Percentiles rank a stretch among this genome's conserved stretches.
Conservation (phyloP, 2,888 invertebrate species). For the Melitaea athalia region DNA sequence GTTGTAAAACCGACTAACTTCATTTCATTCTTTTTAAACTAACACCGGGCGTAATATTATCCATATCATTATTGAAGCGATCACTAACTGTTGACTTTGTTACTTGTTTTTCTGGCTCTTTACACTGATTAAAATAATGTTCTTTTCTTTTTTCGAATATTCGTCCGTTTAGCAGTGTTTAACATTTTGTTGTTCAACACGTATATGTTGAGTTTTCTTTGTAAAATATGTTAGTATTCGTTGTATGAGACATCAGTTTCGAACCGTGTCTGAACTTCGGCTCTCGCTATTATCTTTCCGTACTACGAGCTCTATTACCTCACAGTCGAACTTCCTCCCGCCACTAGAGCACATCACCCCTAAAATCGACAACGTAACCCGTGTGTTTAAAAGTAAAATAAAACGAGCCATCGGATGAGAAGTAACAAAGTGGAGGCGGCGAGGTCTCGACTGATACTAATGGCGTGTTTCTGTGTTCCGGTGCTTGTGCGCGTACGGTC, state of each 20-base stretch:
- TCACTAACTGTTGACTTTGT: slow-evolving; percentile 69
- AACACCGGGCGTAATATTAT: slow-evolving; percentile 64
- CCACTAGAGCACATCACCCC: not conserved
- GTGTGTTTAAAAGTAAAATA: slow-evolving; percentile 7
- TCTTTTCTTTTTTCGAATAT: not conserved
- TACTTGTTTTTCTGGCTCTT: slow-evolving; percentile 68
- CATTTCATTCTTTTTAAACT: slow-evolving; percentile 53
- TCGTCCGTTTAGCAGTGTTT: not conserved
- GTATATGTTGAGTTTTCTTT: not conserved
- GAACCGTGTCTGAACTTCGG: not conserved
- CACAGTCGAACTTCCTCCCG: not conserved
- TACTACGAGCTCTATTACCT: not conserved
- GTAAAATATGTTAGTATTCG: not conserved
- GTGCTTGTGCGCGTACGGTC: slow-evolving; percentile 75
- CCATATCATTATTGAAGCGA: slow-evolving; percentile 59
- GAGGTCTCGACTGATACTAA: slow-evolving; percentile 67
- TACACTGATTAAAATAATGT: slow-evolving; percentile 1
- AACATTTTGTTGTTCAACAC: not conserved
- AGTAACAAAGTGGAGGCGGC: slow-evolving; percentile 59
- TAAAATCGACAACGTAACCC: not conserved
- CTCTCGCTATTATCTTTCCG: not conserved
- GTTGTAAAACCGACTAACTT: slow-evolving; percentile 60
- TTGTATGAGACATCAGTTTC: not conserved
- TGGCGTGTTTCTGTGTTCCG: slow-evolving; percentile 82
- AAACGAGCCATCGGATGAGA: slow-evolving; percentile 39